These are phyloP conservation scores for Callyntrura guangdongensis DNA, from an alignment of 2,888 invertebrate genomes.

Conservation along the genomic window DNA sequence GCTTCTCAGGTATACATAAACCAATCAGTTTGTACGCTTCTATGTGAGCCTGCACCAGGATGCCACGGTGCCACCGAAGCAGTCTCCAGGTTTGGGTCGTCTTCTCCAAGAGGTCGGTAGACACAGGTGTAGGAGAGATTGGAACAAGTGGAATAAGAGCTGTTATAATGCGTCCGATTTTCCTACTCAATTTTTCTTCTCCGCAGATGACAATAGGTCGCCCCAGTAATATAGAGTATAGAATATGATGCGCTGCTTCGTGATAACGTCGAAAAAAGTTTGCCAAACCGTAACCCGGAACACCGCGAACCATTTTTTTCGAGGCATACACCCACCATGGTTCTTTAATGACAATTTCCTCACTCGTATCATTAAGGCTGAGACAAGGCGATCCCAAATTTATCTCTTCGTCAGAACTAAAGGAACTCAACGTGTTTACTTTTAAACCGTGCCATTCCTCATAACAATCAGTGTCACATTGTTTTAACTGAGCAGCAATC, in stretches of 20 bases:
- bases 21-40: conserved; percentile 85
- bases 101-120: too few species aligned
- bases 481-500: not conserved
- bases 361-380: conserved; percentile 46
- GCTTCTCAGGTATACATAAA: conserved; percentile 85
- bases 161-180: conserved; percentile 79
- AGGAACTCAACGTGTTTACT: conserved; percentile 70
- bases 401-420: conserved; percentile 82
- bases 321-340: conserved; percentile 82
- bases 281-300: conserved; percentile 83
- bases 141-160: conserved; percentile 83
- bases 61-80: conserved; percentile 85
- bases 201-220: conserved; percentile 83
- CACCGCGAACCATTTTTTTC: conserved; percentile 74
- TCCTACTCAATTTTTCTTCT: conserved; percentile 74
- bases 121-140: conserved; percentile 31
- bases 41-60: conserved; percentile 85
- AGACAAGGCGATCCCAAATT: conserved; percentile 45
- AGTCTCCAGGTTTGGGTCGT: conserved; percentile 79
- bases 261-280: conserved; percentile 84
- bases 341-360: conserved; percentile 79
- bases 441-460: conserved; percentile 7
- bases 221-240: conserved; percentile 85
- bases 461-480: conserved; percentile 34
- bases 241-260: conserved; percentile 84